Evolutionary conservation across 64 coral and sea anemone species (phyloP), one percentile per base, ranked within the genome.

Genomic region (Pocillopora damicornis): DNA sequence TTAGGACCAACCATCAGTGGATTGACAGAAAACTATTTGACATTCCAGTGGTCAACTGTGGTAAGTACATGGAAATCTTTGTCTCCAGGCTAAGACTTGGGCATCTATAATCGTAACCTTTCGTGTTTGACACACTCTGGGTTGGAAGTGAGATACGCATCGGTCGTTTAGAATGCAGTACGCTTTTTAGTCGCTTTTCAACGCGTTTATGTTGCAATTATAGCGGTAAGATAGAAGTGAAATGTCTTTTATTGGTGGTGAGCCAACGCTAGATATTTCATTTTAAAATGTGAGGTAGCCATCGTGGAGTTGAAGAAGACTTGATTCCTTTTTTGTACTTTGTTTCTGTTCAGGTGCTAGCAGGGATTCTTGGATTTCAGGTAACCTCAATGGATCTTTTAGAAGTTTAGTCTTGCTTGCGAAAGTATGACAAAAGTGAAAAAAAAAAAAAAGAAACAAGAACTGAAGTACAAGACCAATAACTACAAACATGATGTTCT

Each of bases 1-100:
- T 56, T 93, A 88, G 91, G 91, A 15, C 91, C 91, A 11, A 88
- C 79, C 0, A 61, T 81, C 23, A 88, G 86, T 88, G 91, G 91
- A 75, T 69, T 93, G 20, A 88, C 88, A 61, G 91, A 88, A 71
- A 83, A 84, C 22, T 93, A 93, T 57, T 45, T 93, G 16, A 79
- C 86, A 0, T 93, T 93, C 73, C 7, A 83, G 16, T 83, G 87
- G 86, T 87, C 91, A 58, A 34, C 78, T n/a, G 60, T 68, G 62
- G 91, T 93, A 93, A 83, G 91, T 93, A 8, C 9, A 13, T 13
- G 1, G 4, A 42, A 22, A 13, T 56, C 36, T 83, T 11, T 14
- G 9, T 68, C 16, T n/a, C 11, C 9, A 22, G 38, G 37, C 37
- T 20, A 14, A 11, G 64, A 67, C 17, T 67, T 0, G n/a, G 22